These are phyloP conservation scores for Nipponia nippon DNA, from an alignment of 2,113 vertebrate species.

Conservation along the genomic window DNA sequence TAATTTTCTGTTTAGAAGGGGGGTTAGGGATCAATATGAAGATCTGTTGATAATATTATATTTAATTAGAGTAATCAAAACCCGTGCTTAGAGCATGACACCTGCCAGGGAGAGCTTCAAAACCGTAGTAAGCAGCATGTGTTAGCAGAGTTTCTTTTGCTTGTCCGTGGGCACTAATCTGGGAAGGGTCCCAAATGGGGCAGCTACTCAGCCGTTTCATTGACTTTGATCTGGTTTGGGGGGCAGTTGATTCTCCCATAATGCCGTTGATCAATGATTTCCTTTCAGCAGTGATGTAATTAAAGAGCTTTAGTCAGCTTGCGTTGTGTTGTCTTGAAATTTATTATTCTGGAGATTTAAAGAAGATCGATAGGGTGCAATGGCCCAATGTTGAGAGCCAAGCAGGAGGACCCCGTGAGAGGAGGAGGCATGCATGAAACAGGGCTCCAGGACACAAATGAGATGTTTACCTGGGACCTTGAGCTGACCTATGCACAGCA, in stretches of 20 bases:
- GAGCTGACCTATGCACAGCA: slow-evolving; percentile 56
- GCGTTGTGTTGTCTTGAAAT: slow-evolving; percentile 76
- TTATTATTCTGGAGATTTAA: slow-evolving; percentile 80
- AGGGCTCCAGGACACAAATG: slow-evolving; percentile 62
- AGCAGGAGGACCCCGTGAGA: slow-evolving; percentile 60
- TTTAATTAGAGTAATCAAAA: slow-evolving; percentile 84
- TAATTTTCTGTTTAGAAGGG: slow-evolving; percentile 68
- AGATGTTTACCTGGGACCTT: slow-evolving; percentile 67
- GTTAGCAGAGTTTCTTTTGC: slow-evolving; percentile 15
- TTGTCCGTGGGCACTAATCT: slow-evolving; percentile 73
- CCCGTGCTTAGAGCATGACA: slow-evolving; percentile 70
- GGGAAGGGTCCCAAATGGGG: slow-evolving; percentile 71
- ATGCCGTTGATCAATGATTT: slow-evolving; percentile 89
- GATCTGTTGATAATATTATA: slow-evolving; percentile 78
- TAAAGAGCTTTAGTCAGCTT: slow-evolving; percentile 82
- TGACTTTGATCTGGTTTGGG: slow-evolving; percentile 86
- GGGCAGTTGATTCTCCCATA: slow-evolving; percentile 85
- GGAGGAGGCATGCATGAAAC: background rate
- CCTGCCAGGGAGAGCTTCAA: slow-evolving; percentile 76
- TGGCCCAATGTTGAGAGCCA: slow-evolving; percentile 57
- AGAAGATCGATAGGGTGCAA: slow-evolving; percentile 82
- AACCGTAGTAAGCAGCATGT: slow-evolving; percentile 58
- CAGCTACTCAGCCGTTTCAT: slow-evolving; percentile 78
- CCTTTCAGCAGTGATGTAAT: slow-evolving; percentile 91
- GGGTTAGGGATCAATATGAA: slow-evolving; percentile 73